phyloP scores from a whole-genome alignment of 64 coral and sea anemone species.

The Pocillopora damicornis region DNA sequence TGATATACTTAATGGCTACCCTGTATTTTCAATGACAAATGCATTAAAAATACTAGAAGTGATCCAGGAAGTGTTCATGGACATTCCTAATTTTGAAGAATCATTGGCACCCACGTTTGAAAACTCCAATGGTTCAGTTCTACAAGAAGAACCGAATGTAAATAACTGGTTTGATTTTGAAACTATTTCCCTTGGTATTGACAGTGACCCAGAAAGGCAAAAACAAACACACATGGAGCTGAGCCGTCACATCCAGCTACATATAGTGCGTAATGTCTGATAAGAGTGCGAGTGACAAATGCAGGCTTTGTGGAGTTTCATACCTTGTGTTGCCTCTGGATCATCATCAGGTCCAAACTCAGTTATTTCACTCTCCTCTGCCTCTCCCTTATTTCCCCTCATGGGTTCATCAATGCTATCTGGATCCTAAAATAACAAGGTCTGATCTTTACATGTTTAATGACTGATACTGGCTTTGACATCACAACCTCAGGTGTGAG shows the following conservation, averaged over 20 bases:
- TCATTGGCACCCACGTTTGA: neutral
- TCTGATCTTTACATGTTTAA: neutral
- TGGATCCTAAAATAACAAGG: neutral
- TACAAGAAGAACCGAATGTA: neutral
- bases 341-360: neutral
- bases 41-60: slow-evolving; percentile 26
- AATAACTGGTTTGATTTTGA: slow-evolving; percentile 1
- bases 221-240: too few species aligned
- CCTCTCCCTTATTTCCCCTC: neutral
- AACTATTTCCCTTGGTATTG: too few species aligned
- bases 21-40: neutral
- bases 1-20: slow-evolving; percentile 15
- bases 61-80: slow-evolving; percentile 54
- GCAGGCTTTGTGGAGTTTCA: neutral
- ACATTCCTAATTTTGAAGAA: slow-evolving; percentile 59
- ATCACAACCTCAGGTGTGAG: too few species aligned
- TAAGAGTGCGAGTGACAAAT: too few species aligned
- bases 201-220: too few species aligned
- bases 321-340: neutral
- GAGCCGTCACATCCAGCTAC: too few species aligned
- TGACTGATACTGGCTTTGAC: too few species aligned
- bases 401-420: neutral
- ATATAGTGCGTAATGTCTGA: too few species aligned
- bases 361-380: neutral
- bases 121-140: neutral